These are phyloP conservation scores for Graphium colonna DNA, from an alignment of 2,888 invertebrate genomes.

Conservation along the genomic window DNA sequence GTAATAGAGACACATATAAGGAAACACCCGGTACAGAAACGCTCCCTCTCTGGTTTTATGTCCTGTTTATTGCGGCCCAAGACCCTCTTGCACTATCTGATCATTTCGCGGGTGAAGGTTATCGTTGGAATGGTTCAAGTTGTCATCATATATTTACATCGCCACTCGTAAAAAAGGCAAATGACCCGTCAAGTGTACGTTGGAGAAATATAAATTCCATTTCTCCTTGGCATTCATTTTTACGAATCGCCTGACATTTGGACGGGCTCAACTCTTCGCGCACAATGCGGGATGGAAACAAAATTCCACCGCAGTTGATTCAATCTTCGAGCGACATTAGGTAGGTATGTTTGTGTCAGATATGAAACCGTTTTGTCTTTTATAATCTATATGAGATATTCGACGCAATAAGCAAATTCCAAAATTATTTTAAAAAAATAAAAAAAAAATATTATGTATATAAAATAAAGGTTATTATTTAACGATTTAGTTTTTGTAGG, in stretches of 20 bases:
- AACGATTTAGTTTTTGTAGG: too few relatives aligned
- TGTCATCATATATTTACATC: constrained; percentile 20
- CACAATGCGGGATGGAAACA: background rate
- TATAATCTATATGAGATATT: too few relatives aligned
- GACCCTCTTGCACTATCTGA: constrained; percentile 48
- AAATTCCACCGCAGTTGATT: background rate
- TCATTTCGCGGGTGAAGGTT: constrained; percentile 31
- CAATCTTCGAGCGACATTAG: too few relatives aligned
- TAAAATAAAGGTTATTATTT: too few relatives aligned
- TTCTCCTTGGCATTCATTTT: constrained; percentile 13
- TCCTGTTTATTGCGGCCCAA: constrained; percentile 58
- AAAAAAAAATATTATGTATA: too few relatives aligned
- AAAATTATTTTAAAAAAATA: too few relatives aligned
- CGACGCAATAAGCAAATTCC: too few relatives aligned
- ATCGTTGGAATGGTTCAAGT: constrained; percentile 23
- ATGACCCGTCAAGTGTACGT: constrained; percentile 10
- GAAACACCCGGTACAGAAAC: constrained; percentile 11
- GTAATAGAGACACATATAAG: constrained; percentile 27
- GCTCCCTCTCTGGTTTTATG: constrained; percentile 43
- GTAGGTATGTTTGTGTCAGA: background rate
- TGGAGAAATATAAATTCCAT: constrained; percentile 17
- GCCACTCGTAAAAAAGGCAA: constrained; percentile 24
- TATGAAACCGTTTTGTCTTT: background rate
- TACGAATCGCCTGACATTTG: constrained; percentile 17
- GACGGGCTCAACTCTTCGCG: constrained; percentile 1